Evolutionary conservation across 2,888 invertebrate species (phyloP).

Genomic region (Eurytoma californica): DNA sequence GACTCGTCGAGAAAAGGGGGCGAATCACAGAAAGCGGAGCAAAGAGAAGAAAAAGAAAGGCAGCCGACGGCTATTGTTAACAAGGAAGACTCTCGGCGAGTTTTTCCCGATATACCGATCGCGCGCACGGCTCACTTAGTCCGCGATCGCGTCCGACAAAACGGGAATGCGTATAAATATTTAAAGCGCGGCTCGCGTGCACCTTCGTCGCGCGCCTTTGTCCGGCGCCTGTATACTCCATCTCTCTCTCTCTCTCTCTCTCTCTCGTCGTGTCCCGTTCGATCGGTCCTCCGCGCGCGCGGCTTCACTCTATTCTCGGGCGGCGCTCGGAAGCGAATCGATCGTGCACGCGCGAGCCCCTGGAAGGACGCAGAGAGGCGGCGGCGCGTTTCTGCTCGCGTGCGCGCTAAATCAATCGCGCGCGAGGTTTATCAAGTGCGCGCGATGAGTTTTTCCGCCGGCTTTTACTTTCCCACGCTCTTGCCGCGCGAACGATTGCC

Average conservation of each 20-base stretch:
- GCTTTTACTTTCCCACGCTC: too few species aligned
- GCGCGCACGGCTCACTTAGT: too few species aligned
- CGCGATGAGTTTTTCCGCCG: conserved; percentile 17
- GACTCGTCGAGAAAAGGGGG: too few species aligned
- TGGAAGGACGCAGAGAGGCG: background rate
- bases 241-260: background rate
- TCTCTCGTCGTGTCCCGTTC: background rate
- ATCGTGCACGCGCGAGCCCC: conserved; percentile 18
- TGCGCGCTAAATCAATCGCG: conserved; percentile 28
- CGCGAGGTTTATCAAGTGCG: conserved; percentile 39
- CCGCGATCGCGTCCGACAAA: too few species aligned
- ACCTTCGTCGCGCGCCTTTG: background rate
- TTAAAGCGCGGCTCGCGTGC: conserved; percentile 10
- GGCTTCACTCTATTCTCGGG: background rate
- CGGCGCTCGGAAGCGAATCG: conserved; percentile 16
- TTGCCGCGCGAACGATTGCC: too few species aligned
- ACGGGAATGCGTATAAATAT: too few species aligned
- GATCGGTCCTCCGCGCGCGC: background rate
- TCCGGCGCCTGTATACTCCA: background rate
- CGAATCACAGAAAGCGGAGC: too few species aligned
- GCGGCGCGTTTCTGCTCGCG: background rate
- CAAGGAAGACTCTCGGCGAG: too few species aligned
- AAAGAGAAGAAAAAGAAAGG: too few species aligned
- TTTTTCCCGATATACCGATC: too few species aligned
- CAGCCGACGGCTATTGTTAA: too few species aligned